Percentiles rank a stretch among this genome's conserved stretches.
Conservation (phyloP, 2,888 invertebrate species). For the Mesochorus sp. region DNA sequence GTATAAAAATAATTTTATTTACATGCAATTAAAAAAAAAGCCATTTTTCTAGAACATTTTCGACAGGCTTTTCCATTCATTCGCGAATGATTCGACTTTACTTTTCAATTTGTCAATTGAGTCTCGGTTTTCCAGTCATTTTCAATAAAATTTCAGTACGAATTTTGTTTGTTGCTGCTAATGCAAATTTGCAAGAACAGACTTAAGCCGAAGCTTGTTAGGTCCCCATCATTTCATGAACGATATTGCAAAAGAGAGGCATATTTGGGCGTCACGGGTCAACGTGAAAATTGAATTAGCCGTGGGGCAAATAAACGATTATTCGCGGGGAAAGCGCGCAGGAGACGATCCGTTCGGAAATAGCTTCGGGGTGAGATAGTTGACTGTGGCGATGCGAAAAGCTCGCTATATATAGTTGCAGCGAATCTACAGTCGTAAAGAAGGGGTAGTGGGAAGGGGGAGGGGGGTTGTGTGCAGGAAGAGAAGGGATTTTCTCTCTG, state of each 20-base stretch:
- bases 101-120: conserved; percentile 1
- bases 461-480: no score
- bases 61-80: no score
- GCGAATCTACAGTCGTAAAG: background rate
- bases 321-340: conserved; percentile 25
- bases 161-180: no score
- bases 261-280: conserved; percentile 38
- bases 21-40: no score
- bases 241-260: conserved; percentile 20
- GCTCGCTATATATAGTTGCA: background rate
- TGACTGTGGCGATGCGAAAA: conserved; percentile 18
- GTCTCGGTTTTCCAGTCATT: conserved; percentile 20
- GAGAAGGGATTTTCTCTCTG: no score
- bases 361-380: conserved; percentile 49
- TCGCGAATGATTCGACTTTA: background rate
- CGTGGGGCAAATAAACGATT: conserved; percentile 63
- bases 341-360: conserved; percentile 54
- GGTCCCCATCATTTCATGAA: conserved; percentile 10
- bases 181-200: no score
- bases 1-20: no score
- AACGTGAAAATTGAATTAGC: conserved; percentile 63
- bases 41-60: no score
- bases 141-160: no score
- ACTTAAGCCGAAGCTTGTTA: background rate
- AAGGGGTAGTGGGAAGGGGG: no score